Base-by-base conservation (phyloP, 2,888 invertebrate genomes). In the Uropetala carovei region DNA sequence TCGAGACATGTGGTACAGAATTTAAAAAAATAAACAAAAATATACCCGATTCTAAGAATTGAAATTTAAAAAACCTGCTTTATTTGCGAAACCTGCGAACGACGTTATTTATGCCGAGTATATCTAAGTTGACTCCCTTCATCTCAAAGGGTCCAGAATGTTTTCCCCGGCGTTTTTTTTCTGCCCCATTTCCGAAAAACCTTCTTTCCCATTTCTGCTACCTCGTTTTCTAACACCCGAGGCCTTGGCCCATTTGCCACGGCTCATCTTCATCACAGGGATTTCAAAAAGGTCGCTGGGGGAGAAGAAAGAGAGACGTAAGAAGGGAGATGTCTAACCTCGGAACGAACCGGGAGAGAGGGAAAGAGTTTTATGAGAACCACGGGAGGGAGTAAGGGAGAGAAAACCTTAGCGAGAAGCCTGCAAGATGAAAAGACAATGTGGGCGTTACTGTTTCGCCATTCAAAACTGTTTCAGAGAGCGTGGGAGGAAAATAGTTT, bases 361-460 rank as follows among this genome's bases (percentile, higher is more conserved):
- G 60, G 60, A 57, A 59, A 27, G 11, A 27, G 64, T 22, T 18
- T 30, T 14, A n/a, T 56, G 82, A 82, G 82, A 16, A 9, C 30
- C 16, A 16, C 16, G 14, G 22, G 30, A 30, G 82, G 82, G 82
- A 82, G 30, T 82, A 43, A 16, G 16, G 30, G 13, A 82, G 14
- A 14, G 86, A 59, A 43, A 43, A 89, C 89, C 64, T 64, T 18
- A 89, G 89, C 22, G 43, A 43, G 89, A 43, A 64, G n/a, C 10
- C 64, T 43, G 13, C 30, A 89, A 89, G 89, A 89, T 89, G 64
- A 43, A 86, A 60, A 57, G 86, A 64, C 60, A 89, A 89, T 43
- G 89, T 64, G 89, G 89, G 89, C 89, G 89, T 64, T 18, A 5
- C 60, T 89, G 43, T 89, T 89, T 89, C 89, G 64, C n/a, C 89